Conservation (phyloP, 2,797 vertebrate species). For the Lates japonicus region DNA sequence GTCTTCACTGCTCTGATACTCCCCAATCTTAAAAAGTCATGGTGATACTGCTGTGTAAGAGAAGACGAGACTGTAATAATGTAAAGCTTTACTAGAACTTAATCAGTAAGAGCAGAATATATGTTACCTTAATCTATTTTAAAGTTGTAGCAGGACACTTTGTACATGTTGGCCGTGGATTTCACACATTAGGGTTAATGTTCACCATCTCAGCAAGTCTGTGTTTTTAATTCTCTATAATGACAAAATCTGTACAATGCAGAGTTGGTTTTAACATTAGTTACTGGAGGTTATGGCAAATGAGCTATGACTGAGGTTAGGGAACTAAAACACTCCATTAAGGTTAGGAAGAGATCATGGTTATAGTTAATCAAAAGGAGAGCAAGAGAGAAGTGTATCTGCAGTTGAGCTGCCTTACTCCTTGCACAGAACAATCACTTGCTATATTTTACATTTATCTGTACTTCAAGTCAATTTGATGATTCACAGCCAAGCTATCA, state of each 20-base stretch:
- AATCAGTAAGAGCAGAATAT: neutral
- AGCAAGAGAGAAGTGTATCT: too few species aligned
- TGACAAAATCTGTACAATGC: too few species aligned
- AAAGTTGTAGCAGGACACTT: slow-evolving; percentile 2
- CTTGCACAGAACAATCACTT: too few species aligned
- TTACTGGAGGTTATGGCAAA: too few species aligned
- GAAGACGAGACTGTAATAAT: neutral
- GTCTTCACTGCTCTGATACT: neutral
- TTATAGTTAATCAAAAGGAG: neutral
- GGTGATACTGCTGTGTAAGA: neutral
- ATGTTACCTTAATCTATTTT: neutral
- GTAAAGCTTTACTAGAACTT: neutral
- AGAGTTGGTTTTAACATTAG: too few species aligned
- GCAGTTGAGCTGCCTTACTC: too few species aligned
- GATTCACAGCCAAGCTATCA: neutral
- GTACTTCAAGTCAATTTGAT: neutral
- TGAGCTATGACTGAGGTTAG: too few species aligned
- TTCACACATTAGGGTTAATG: too few species aligned
- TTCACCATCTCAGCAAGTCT: too few species aligned
- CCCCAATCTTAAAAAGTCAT: neutral
- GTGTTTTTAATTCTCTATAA: too few species aligned
- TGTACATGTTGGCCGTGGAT: neutral
- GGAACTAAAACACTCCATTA: too few species aligned
- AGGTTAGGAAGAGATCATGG: too few species aligned
- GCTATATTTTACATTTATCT: neutral